Evolutionary conservation across 2,888 invertebrate species (phyloP).

Genomic region (Lissonota sp.): DNA sequence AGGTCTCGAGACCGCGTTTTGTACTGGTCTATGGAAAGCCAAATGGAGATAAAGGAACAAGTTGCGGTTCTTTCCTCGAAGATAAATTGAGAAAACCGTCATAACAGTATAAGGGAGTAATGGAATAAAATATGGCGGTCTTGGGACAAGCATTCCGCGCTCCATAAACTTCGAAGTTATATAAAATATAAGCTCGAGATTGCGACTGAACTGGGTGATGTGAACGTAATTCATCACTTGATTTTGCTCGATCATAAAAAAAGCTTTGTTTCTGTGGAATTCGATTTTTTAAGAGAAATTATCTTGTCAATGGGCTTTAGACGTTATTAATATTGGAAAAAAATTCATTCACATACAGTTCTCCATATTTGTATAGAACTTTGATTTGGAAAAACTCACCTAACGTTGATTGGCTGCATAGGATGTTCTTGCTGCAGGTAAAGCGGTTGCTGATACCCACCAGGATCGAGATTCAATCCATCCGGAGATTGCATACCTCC

Average conservation of each 20-base stretch:
- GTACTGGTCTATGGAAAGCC: too few relatives aligned
- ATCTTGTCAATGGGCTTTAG: too few relatives aligned
- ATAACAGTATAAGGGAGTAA: constrained; percentile 12
- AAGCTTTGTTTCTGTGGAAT: too few relatives aligned
- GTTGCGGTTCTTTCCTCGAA: constrained; percentile 27
- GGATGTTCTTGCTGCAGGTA: constrained; percentile 87
- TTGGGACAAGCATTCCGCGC: not conserved
- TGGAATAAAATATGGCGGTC: constrained; percentile 14
- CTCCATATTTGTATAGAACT: too few relatives aligned
- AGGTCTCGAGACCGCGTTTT: too few relatives aligned
- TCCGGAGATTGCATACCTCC: constrained; percentile 88
- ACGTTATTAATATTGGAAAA: too few relatives aligned
- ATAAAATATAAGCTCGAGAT: not conserved
- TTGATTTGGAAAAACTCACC: constrained; percentile 73
- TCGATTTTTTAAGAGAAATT: too few relatives aligned
- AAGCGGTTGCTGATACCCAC: constrained; percentile 90
- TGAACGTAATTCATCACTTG: too few relatives aligned
- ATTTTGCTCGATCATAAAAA: too few relatives aligned
- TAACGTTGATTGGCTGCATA: constrained; percentile 84
- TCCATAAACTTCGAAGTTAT: not conserved
- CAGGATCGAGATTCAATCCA: constrained; percentile 86
- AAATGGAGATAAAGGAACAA: constrained; percentile 16
- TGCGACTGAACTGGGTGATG: not conserved
- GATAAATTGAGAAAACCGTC: constrained; percentile 41
- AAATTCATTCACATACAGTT: too few relatives aligned